phyloP scores from a whole-genome alignment of 2,888 invertebrate genomes.

The Drosophila eohydei region DNA sequence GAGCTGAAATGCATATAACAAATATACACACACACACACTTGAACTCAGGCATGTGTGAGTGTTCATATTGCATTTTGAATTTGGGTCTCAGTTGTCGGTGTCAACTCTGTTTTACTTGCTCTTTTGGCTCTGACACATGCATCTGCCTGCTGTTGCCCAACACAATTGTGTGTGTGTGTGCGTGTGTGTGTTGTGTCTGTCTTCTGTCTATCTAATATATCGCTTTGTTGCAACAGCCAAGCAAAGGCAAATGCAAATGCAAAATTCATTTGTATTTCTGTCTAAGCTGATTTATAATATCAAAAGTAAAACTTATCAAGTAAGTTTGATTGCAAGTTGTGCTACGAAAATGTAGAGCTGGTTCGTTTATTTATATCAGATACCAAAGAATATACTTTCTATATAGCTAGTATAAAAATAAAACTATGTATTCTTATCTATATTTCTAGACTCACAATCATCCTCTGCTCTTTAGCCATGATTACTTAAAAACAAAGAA shows the following conservation, averaged over 20 bases:
- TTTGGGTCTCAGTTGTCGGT: conserved; percentile 38
- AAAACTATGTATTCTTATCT: too few species aligned
- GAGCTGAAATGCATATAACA: conserved; percentile 60
- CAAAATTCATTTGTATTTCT: conserved; percentile 6
- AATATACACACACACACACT: conserved; percentile 24
- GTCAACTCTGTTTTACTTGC: conserved; percentile 51
- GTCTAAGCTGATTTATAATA: not conserved
- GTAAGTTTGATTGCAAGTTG: not conserved
- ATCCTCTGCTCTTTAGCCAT: too few species aligned
- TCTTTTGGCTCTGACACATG: conserved; percentile 33
- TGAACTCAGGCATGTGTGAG: not conserved
- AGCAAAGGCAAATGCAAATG: conserved; percentile 27
- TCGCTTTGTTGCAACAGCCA: conserved; percentile 38
- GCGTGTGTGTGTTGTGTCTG: conserved; percentile 3
- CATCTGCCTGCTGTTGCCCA: conserved; percentile 13
- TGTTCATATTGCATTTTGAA: conserved; percentile 28
- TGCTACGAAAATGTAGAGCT: too few species aligned
- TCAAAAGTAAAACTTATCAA: not conserved
- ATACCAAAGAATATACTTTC: too few species aligned
- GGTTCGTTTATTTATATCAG: too few species aligned
- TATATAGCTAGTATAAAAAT: too few species aligned
- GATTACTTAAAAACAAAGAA: too few species aligned
- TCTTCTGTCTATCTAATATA: conserved; percentile 61
- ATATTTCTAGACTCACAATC: too few species aligned
- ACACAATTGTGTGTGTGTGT: conserved; percentile 7